Base-by-base conservation (phyloP, 2,113 vertebrate genomes). In the Tragelaphus imberbis region DNA sequence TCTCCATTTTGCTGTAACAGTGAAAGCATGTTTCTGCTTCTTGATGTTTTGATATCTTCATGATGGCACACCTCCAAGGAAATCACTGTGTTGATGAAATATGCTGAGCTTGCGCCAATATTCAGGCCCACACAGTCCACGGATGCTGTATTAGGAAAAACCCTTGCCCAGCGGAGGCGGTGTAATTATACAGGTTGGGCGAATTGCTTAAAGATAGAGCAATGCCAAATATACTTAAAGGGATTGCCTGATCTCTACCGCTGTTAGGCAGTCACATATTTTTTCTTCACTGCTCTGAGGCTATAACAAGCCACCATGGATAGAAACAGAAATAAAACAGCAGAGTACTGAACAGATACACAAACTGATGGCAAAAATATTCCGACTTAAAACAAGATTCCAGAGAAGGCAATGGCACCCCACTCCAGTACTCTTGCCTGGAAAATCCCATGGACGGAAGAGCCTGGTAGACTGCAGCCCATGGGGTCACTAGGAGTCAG, bases 61-160 rank as follows among this genome's bases (percentile, higher is more conserved):
- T 61, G 30, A 44, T 88, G 97, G 98, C 65, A 28, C 11, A 7
- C 23, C 44, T 90, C 55, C 77, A 85, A 28, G 79, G 33, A 65
- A 81, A 61, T 95, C 81, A 90, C n/a, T 55, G 13, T 88, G 11
- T 75, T 84, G 88, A 90, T 84, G 89, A 92, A 95, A 79, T 94
- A 92, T 8, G 33, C 81, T 85, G 58, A 92, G 36, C 14, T 15
- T 75, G 25, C 3, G 36, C 93, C 36, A 95, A 65, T 84, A 88
- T 87, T 68, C 71, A 97, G 75, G 25, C 47, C 53, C 33, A 75
- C 17, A 40, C 16, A 33, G 51, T 80, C 51, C 61, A 77, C 49
- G 56, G 84, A 71, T 71, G 30, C 10, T 61, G 13, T 47, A 30
- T 88, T 58, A 89, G 65, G 75, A 77, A 87, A 97, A 97, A 44